Evolutionary conservation across 1,140 invertebrate genomes (phyloP).

Genomic region (Archegozetes longisetosus): DNA sequence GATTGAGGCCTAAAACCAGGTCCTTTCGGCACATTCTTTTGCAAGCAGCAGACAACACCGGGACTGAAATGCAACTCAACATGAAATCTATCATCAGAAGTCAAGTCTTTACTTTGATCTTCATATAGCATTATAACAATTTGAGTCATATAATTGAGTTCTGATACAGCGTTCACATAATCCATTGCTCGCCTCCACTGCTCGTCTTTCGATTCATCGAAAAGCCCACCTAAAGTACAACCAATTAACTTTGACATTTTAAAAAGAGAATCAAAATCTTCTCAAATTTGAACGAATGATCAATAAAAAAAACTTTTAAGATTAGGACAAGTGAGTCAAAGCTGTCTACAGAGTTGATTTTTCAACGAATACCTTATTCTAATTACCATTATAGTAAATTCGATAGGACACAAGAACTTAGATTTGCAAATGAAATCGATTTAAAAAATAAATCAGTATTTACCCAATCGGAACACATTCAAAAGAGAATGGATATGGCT

Average conservation of each 20-base stretch:
- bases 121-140: slow-evolving; percentile 98
- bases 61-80: slow-evolving; percentile 96
- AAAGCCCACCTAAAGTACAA: slow-evolving; percentile 11
- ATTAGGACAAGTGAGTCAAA: too few species aligned
- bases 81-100: slow-evolving; percentile 55
- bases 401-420: slow-evolving; percentile 6
- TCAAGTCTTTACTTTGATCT: slow-evolving; percentile 68
- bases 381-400: slow-evolving; percentile 7
- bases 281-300: too few species aligned
- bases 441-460: slow-evolving; percentile 34
- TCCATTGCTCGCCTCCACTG: slow-evolving; percentile 98
- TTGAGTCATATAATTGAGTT: slow-evolving; percentile 98
- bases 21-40: slow-evolving; percentile 78
- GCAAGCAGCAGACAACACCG: slow-evolving; percentile 85
- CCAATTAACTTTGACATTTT: slow-evolving; percentile 10
- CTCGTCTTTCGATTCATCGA: slow-evolving; percentile 65
- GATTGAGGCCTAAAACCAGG: slow-evolving; percentile 83
- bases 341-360: too few species aligned
- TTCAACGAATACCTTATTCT: too few species aligned
- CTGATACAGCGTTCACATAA: slow-evolving; percentile 89
- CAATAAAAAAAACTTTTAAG: too few species aligned
- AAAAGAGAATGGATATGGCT: slow-evolving; percentile 96
- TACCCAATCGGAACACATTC: slow-evolving; percentile 85
- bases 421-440: not conserved
- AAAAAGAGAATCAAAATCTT: too few species aligned